phyloP scores from a whole-genome alignment of 2,113 vertebrate species.

The Leucopternis melanops region DNA sequence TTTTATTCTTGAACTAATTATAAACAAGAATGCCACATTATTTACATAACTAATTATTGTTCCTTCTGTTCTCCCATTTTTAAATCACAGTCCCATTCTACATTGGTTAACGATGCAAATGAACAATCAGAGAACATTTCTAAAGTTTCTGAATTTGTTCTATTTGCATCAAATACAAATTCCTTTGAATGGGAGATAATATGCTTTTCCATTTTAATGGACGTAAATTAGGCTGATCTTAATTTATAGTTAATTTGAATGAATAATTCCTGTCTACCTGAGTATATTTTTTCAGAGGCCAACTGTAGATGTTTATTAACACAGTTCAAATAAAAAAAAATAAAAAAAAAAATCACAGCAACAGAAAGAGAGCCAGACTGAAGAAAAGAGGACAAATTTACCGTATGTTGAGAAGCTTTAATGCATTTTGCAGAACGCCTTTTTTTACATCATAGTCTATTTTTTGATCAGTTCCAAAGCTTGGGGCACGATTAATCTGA shows the following conservation, averaged over 20 bases:
- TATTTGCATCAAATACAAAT: conserved; percentile 81
- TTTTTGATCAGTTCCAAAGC: conserved; percentile 98
- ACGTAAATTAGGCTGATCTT: conserved; percentile 79
- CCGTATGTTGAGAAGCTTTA: conserved; percentile 95
- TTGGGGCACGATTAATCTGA: conserved; percentile 97
- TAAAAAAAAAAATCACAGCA: too few relatives aligned
- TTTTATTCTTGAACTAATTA: conserved; percentile 94
- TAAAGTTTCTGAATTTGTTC: conserved; percentile 78
- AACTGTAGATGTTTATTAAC: conserved; percentile 76
- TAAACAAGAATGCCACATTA: conserved; percentile 99
- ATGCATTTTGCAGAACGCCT: conserved; percentile 88
- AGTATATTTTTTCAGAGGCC: conserved; percentile 68
- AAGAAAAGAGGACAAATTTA: conserved; percentile 60
- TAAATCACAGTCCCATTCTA: conserved; percentile 70
- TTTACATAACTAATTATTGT: conserved; percentile 99
- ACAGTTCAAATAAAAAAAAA: too few relatives aligned
- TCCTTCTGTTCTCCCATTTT: conserved; percentile 91
- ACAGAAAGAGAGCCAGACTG: too few relatives aligned
- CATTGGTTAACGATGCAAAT: conserved; percentile 70
- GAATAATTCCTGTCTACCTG: conserved; percentile 80
- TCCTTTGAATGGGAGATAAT: conserved; percentile 77
- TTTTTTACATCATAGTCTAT: conserved; percentile 97
- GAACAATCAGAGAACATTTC: conserved; percentile 77
- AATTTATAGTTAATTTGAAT: conserved; percentile 82
- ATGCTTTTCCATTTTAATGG: conserved; percentile 80